A percentile compares a stretch with the other conserved stretches of the same genome.
These are phyloP conservation scores for Lithophane leautieri DNA, from an alignment of 2,888 invertebrate genomes.

Conservation along the genomic window DNA sequence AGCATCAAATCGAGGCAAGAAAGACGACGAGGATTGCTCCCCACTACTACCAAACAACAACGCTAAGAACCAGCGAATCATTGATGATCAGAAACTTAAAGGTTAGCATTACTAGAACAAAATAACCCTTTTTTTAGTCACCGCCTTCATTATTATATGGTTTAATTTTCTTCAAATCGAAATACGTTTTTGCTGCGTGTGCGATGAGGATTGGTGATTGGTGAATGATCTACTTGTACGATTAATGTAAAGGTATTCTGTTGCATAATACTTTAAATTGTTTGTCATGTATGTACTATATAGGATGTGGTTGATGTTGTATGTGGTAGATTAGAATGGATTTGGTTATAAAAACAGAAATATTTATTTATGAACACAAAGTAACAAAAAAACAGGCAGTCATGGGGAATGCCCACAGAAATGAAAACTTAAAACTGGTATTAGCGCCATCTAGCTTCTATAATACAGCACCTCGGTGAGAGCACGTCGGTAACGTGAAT, in stretches of 20 bases:
- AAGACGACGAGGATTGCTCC: constrained; percentile 95
- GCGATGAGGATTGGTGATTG: constrained; percentile 29
- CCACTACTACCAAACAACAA: constrained; percentile 95
- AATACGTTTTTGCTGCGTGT: constrained; percentile 48
- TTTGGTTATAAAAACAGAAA: background rate
- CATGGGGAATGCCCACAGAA: no score
- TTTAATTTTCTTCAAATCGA: constrained; percentile 52
- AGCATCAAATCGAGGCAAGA: constrained; percentile 91
- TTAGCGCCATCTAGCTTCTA: no score
- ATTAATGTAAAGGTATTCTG: constrained; percentile 4
- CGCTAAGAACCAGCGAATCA: constrained; percentile 97
- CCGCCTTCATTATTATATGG: constrained; percentile 5
- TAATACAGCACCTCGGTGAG: no score
- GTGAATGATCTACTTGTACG: background rate
- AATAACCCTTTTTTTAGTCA: constrained; percentile 1
- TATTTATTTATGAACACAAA: no score
- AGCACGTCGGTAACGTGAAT: no score
- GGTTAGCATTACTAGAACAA: constrained; percentile 71
- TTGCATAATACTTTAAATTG: background rate
- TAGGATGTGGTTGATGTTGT: background rate
- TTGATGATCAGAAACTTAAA: constrained; percentile 98
- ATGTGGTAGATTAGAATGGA: background rate
- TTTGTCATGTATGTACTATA: background rate
- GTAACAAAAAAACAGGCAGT: no score
- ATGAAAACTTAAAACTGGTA: no score